Evolutionary conservation across 2,113 vertebrate species (phyloP).

Genomic region (Caranx melampygus): DNA sequence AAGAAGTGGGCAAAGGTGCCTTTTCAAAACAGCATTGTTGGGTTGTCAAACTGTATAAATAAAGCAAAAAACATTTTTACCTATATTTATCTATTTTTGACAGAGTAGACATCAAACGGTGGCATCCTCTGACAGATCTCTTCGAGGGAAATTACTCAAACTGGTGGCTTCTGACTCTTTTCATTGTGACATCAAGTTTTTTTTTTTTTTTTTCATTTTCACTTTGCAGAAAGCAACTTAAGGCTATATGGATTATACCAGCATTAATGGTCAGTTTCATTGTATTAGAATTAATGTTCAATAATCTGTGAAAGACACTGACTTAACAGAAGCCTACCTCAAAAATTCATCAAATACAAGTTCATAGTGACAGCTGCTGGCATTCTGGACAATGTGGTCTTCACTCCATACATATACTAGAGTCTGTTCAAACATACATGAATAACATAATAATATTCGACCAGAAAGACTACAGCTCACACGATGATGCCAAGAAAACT

Average conservation of each 20-base stretch:
- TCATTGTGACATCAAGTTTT: not conserved
- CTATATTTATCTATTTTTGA: conserved; percentile 50
- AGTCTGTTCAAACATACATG: not conserved
- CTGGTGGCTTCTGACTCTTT: not conserved
- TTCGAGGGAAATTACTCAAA: not conserved
- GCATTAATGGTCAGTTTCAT: not conserved
- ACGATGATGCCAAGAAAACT: not conserved
- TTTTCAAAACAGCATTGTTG: conserved; percentile 50
- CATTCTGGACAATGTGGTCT: not conserved
- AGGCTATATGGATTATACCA: not conserved
- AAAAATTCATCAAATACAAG: not conserved
- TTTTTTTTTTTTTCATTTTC: not conserved
- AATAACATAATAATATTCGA: not conserved
- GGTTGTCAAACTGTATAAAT: conserved; percentile 50
- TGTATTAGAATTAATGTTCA: not conserved
- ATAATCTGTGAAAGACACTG: not conserved
- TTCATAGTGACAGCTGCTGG: not conserved
- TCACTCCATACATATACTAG: no score
- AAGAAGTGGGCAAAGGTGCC: conserved; percentile 17
- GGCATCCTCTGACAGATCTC: conserved; percentile 28
- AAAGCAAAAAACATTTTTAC: conserved; percentile 6
- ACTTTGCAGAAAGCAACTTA: not conserved
- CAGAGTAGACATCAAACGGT: conserved; percentile 16
- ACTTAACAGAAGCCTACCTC: not conserved
- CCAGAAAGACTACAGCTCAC: not conserved